Evolutionary conservation across 1,140 invertebrate species (phyloP).

Genomic region (Sinonovacula constricta): DNA sequence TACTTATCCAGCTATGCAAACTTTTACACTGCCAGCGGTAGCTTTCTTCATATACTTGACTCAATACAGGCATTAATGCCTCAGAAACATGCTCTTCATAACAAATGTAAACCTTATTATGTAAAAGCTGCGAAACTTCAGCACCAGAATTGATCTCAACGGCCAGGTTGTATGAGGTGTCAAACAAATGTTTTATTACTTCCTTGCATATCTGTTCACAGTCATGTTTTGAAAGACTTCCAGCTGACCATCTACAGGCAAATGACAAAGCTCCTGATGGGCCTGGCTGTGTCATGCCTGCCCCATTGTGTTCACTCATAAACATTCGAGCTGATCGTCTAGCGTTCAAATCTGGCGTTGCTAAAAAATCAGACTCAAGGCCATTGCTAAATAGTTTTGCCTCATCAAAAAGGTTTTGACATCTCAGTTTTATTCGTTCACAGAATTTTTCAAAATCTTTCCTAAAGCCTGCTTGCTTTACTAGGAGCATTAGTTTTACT

Average conservation of each 20-base stretch:
- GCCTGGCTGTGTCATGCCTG: not conserved
- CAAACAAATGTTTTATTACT: slow-evolving; percentile 13
- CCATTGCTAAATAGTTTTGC: slow-evolving; percentile 24
- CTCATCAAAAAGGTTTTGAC: slow-evolving; percentile 35
- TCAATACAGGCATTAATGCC: slow-evolving; percentile 29
- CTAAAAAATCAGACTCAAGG: not conserved
- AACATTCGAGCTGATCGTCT: no score
- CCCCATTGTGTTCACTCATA: not conserved
- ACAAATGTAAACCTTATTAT: slow-evolving; percentile 41
- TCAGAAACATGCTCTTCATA: slow-evolving; percentile 42
- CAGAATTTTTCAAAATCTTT: slow-evolving; percentile 42
- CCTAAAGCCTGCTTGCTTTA: slow-evolving; percentile 39
- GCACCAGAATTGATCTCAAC: slow-evolving; percentile 11
- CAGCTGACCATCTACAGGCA: slow-evolving; percentile 32
- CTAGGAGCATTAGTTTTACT: slow-evolving; percentile 28
- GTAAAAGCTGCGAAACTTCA: slow-evolving; percentile 7
- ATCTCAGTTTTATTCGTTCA: slow-evolving; percentile 15
- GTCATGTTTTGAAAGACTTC: slow-evolving; percentile 16
- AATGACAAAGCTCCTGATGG: not conserved
- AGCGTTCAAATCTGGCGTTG: no score
- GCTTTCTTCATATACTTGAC: slow-evolving; percentile 42
- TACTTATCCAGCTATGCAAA: slow-evolving; percentile 13
- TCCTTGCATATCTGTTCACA: slow-evolving; percentile 32
- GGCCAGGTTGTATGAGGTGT: slow-evolving; percentile 20
- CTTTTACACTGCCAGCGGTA: slow-evolving; percentile 27